Evolutionary conservation across 2,113 vertebrate species (phyloP).

Genomic region (Cyanoliseus patagonus): DNA sequence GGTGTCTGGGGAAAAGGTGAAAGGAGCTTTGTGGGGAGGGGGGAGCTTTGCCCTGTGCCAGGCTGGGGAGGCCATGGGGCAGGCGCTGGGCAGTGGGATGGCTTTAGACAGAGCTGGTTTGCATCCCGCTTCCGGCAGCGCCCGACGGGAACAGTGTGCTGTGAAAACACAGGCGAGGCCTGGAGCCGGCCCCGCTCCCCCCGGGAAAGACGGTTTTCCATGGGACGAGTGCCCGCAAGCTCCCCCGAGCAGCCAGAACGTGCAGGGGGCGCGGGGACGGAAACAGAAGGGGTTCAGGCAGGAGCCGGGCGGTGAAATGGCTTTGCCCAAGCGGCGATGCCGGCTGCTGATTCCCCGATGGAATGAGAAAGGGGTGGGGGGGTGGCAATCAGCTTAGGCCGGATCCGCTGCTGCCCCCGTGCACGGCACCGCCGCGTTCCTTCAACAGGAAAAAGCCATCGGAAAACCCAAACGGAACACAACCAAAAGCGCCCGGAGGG

Average conservation of each 20-base stretch:
- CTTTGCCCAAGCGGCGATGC: background rate
- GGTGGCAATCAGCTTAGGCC: background rate
- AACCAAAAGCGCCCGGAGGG: background rate
- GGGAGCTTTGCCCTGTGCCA: rapidly evolving
- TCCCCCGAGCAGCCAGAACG: rapidly evolving
- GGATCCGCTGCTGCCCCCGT: background rate
- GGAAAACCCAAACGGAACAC: background rate
- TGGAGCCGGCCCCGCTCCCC: background rate
- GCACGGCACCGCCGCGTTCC: background rate
- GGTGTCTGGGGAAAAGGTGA: background rate
- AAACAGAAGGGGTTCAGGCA: background rate
- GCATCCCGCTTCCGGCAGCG: background rate
- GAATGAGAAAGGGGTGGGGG: background rate
- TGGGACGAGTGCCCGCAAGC: rapidly evolving
- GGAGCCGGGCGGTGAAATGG: background rate
- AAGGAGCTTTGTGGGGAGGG: background rate
- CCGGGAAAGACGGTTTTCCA: rapidly evolving
- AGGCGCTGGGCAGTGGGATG: rapidly evolving
- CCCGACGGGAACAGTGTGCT: rapidly evolving
- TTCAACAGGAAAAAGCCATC: background rate
- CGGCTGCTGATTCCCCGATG: rapidly evolving
- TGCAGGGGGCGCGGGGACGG: background rate
- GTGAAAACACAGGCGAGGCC: background rate
- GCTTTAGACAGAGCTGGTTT: background rate
- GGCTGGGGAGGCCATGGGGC: background rate